These are phyloP conservation scores for Kryptolebias ocellatus DNA, from an alignment of 2,797 vertebrate genomes.

Conservation along the genomic window DNA sequence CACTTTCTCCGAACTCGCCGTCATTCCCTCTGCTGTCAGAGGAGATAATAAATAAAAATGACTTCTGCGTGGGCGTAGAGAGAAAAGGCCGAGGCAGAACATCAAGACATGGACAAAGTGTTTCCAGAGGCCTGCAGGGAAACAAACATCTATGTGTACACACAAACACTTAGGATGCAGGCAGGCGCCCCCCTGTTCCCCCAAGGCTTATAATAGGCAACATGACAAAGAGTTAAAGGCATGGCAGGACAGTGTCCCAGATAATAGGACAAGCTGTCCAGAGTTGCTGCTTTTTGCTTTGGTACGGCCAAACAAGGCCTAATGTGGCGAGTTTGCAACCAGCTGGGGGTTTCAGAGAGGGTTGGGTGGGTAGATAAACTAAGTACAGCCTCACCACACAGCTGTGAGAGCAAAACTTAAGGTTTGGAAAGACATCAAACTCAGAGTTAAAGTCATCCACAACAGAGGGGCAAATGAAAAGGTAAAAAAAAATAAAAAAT, in stretches of 20 bases:
- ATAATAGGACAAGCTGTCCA: conserved; percentile 76
- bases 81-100: conserved; percentile 55
- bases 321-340: conserved; percentile 63
- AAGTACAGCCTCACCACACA: conserved; percentile 49
- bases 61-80: conserved; percentile 66
- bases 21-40: conserved; percentile 73
- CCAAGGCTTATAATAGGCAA: conserved; percentile 69
- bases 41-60: conserved; percentile 80
- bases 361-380: conserved; percentile 70
- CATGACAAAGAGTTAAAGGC: conserved; percentile 76
- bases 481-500: conserved; percentile 26
- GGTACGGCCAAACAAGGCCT: conserved; percentile 69
- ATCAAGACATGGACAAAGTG: conserved; percentile 75
- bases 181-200: conserved; percentile 61
- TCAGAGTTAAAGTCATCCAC: conserved; percentile 45
- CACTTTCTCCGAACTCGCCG: conserved; percentile 66
- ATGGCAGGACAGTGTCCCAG: conserved; percentile 66
- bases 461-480: conserved; percentile 36
- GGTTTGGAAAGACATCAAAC: conserved; percentile 43
- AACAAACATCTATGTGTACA: conserved; percentile 35
- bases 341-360: conserved; percentile 63
- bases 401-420: conserved; percentile 38
- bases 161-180: conserved; percentile 57
- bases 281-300: conserved; percentile 61
- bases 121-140: conserved; percentile 66